A percentile compares a stretch with the other conserved stretches of the same genome.
Evolutionary conservation across 2,888 invertebrate genomes (phyloP).

Genomic region (Cistogaster globosa): DNA sequence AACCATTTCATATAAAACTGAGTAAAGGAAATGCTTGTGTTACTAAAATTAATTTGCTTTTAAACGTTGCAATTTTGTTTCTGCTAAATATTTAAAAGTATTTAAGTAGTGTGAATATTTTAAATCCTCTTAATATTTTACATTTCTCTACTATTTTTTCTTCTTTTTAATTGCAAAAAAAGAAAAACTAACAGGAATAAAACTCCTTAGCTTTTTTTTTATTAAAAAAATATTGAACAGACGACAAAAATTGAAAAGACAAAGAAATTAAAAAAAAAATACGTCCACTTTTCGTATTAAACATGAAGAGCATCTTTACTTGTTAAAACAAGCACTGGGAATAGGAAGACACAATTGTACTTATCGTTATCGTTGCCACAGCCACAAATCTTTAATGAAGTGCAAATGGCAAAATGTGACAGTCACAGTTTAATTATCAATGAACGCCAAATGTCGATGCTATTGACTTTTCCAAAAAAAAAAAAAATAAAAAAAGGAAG

Average conservation of each 20-base stretch:
- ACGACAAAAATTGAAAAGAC: background rate
- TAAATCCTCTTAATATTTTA: background rate
- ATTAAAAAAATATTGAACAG: background rate
- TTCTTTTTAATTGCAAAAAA: background rate
- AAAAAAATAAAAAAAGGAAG: constrained; percentile 1
- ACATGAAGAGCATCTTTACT: constrained; percentile 17
- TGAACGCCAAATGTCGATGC: constrained; percentile 71
- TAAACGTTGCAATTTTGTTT: no score
- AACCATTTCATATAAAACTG: no score
- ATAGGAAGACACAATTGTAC: constrained; percentile 19
- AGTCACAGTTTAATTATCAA: constrained; percentile 72
- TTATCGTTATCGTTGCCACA: constrained; percentile 45
- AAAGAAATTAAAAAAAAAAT: background rate
- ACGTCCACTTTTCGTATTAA: background rate
- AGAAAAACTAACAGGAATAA: constrained; percentile 8
- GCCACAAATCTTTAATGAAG: constrained; percentile 72
- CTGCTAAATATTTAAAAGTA: no score
- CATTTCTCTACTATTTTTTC: background rate
- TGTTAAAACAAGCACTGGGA: background rate
- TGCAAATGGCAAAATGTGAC: constrained; percentile 72
- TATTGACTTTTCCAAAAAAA: constrained; percentile 63
- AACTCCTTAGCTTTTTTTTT: constrained; percentile 12
- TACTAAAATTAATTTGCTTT: no score
- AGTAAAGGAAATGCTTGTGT: no score
- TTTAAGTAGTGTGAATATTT: background rate